Percentiles rank a stretch among this genome's conserved stretches.
Conservation (phyloP, 2,888 invertebrate genomes). For the Brachyptera risi region DNA sequence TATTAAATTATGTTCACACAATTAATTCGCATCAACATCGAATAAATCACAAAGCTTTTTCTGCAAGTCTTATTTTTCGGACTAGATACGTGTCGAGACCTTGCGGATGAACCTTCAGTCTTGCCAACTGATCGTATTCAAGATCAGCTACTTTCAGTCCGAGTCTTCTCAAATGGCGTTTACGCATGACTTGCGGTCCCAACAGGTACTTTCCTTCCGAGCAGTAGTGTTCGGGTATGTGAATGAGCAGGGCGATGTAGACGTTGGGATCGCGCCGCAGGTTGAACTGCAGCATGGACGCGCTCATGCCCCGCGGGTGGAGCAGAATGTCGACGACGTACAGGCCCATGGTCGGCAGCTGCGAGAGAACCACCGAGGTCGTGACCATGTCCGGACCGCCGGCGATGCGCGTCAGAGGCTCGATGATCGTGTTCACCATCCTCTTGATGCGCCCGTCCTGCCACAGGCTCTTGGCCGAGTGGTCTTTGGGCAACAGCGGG, state of each 20-base stretch:
- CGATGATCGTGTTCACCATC: slow-evolving; percentile 48
- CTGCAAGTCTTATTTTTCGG: slow-evolving; percentile 46
- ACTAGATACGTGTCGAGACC: slow-evolving; percentile 52
- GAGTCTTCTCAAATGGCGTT: slow-evolving; percentile 56
- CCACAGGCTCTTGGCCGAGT: slow-evolving; percentile 49
- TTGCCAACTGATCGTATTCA: slow-evolving; percentile 51
- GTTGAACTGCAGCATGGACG: slow-evolving; percentile 48
- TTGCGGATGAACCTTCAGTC: slow-evolving; percentile 49
- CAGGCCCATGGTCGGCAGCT: slow-evolving; percentile 53
- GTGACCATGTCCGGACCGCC: slow-evolving; percentile 50
- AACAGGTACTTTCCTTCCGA: slow-evolving; percentile 52
- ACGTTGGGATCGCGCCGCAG: slow-evolving; percentile 46
- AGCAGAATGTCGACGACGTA: slow-evolving; percentile 59
- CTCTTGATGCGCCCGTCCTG: slow-evolving; percentile 54
- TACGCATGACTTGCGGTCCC: slow-evolving; percentile 61
- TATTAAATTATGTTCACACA: too few species aligned
- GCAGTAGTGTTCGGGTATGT: slow-evolving; percentile 63
- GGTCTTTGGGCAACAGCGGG: slow-evolving; percentile 54
- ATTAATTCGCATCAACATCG: too few species aligned
- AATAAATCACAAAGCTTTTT: slow-evolving; percentile 38
- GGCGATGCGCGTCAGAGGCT: slow-evolving; percentile 46
- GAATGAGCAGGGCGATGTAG: slow-evolving; percentile 56
- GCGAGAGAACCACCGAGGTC: slow-evolving; percentile 50
- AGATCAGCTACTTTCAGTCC: slow-evolving; percentile 60
- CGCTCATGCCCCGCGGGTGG: slow-evolving; percentile 47